Evolutionary conservation across 2,888 invertebrate species (phyloP).

Genomic region (Pseudoips prasinana): DNA sequence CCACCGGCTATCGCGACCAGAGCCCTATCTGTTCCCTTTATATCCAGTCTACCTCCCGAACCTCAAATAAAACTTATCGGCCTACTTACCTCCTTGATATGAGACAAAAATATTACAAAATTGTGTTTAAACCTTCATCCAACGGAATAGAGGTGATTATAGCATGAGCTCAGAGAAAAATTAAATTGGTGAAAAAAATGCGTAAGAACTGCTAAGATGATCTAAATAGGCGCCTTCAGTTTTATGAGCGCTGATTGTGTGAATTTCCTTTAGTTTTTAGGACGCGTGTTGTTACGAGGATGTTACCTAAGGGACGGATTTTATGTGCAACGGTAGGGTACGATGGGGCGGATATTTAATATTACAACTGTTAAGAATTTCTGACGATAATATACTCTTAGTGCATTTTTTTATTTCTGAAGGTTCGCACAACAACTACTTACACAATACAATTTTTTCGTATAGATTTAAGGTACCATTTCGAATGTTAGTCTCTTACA

Average conservation of each 20-base stretch:
- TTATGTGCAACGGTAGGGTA: slow-evolving; percentile 9
- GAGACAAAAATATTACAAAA: slow-evolving; percentile 10
- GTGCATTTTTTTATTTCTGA: too few relatives aligned
- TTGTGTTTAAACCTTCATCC: slow-evolving; percentile 9
- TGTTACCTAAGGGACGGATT: slow-evolving; percentile 22
- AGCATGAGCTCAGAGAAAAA: slow-evolving; percentile 1
- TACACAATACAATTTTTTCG: too few relatives aligned
- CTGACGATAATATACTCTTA: too few relatives aligned
- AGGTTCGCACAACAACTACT: too few relatives aligned
- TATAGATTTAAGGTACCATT: too few relatives aligned
- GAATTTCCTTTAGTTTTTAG: slow-evolving; percentile 41
- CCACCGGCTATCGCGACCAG: slow-evolving; percentile 33
- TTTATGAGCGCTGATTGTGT: slow-evolving; percentile 59
- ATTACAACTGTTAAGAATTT: too few relatives aligned
- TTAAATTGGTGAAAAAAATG: slow-evolving; percentile 37
- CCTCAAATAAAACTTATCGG: slow-evolving; percentile 66
- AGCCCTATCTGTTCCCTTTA: slow-evolving; percentile 34
- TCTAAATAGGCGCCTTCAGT: slow-evolving; percentile 66
- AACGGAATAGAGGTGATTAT: slow-evolving; percentile 21
- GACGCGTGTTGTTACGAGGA: slow-evolving; percentile 21
- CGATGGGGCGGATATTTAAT: too few relatives aligned
- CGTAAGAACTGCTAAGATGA: slow-evolving; percentile 60
- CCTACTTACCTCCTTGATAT: slow-evolving; percentile 47
- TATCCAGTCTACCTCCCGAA: slow-evolving; percentile 47
- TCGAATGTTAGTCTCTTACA: too few relatives aligned